Evolutionary conservation across 2,113 vertebrate species (phyloP).

Genomic region (Tichodroma muraria): DNA sequence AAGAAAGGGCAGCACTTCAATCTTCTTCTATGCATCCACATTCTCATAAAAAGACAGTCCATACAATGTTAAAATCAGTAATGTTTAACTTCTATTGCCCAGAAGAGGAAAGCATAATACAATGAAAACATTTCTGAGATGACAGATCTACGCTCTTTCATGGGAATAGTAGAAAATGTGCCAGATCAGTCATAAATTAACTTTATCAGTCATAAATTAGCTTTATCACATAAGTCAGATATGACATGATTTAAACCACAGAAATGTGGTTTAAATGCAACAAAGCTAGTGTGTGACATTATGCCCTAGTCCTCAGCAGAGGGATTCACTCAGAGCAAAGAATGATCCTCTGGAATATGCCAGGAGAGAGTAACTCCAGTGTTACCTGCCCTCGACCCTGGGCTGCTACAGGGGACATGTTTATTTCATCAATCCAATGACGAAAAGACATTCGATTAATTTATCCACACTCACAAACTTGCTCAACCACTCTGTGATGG

Average conservation of each 20-base stretch:
- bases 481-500: not conserved
- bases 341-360: not conserved
- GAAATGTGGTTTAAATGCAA: not conserved
- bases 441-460: not conserved
- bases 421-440: not conserved
- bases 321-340: not conserved
- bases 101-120: not conserved
- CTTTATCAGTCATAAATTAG: slow-evolving; percentile 10
- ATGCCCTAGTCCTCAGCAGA: not conserved
- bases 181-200: not conserved
- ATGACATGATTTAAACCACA: not conserved
- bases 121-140: not conserved
- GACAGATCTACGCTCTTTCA: not conserved
- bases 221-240: not conserved
- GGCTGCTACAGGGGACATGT: not conserved
- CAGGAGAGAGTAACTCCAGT: not conserved
- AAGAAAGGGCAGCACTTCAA: not conserved
- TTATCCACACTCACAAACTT: not conserved
- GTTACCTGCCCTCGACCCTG: not conserved
- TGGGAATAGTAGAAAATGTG: not conserved
- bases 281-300: not conserved
- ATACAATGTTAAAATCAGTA: not conserved
- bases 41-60: not conserved
- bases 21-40: not conserved
- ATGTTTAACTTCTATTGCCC: not conserved